These are phyloP conservation scores for Meloidogyne chitwoodi DNA, from an alignment of 1,140 invertebrate species.

Conservation along the genomic window DNA sequence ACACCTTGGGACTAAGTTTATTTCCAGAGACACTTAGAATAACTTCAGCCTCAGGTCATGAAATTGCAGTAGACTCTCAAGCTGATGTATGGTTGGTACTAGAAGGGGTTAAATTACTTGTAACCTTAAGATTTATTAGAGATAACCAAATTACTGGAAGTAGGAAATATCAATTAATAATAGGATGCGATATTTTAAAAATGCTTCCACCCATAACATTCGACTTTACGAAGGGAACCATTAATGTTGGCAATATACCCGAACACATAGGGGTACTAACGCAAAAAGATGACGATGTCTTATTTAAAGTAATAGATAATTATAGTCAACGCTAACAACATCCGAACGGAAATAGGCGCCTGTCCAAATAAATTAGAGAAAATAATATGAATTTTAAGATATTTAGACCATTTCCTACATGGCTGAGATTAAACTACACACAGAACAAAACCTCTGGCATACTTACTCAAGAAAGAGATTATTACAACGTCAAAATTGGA, in stretches of 20 bases:
- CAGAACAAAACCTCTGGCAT: conserved; percentile 1
- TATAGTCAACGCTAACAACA: neutral
- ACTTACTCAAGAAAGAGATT: too few relatives aligned
- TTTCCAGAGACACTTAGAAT: too few relatives aligned
- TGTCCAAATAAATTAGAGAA: conserved; percentile 1
- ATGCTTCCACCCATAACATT: neutral
- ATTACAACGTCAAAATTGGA: too few relatives aligned
- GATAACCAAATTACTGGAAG: neutral
- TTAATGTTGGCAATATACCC: too few relatives aligned
- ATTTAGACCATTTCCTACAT: conserved; percentile 6
- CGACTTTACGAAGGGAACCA: neutral
- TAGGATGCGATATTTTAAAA: conserved; percentile 1
- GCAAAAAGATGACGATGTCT: too few relatives aligned
- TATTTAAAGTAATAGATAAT: neutral
- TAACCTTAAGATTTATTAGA: neutral
- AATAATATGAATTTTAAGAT: neutral
- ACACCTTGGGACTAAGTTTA: too few relatives aligned
- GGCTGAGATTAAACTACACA: neutral
- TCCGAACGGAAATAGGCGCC: conserved; percentile 7
- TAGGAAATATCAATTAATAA: neutral
- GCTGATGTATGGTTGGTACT: neutral
- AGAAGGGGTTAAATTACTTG: neutral
- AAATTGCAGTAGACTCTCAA: neutral
- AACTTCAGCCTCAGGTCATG: neutral
- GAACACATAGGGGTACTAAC: too few relatives aligned